phyloP scores from a whole-genome alignment of 2,888 invertebrate species.

The Odontothrips loti region DNA sequence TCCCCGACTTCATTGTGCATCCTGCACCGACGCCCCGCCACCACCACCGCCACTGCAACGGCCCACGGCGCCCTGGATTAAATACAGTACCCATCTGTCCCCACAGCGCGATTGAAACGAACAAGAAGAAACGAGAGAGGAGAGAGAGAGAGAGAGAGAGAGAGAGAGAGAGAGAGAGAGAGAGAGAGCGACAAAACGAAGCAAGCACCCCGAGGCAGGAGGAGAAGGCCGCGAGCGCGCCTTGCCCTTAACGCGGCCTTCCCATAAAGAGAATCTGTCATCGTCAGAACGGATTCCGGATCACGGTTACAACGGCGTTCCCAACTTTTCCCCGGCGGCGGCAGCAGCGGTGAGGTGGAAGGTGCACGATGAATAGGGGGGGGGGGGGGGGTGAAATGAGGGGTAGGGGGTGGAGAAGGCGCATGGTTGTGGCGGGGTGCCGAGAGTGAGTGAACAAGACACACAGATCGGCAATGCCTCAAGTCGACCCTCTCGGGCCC shows the following conservation, averaged over 20 bases:
- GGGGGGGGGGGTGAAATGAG: not conserved
- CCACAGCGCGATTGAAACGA: too few species aligned
- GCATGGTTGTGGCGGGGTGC: not conserved
- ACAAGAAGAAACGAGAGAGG: too few species aligned
- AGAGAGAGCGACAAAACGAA: not conserved
- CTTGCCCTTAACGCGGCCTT: too few species aligned
- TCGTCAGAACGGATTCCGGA: not conserved
- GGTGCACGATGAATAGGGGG: not conserved
- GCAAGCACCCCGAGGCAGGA: not conserved
- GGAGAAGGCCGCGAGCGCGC: too few species aligned
- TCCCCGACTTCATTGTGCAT: too few species aligned
- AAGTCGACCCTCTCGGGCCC: not conserved
- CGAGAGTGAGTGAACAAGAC: conserved; percentile 13
- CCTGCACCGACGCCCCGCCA: too few species aligned
- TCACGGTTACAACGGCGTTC: not conserved
- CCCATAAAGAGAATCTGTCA: not conserved
- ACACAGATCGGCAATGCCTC: conserved; percentile 14
- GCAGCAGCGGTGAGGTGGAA: too few species aligned
- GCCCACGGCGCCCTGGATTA: too few species aligned
- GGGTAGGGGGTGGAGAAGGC: not conserved
- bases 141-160: not conserved
- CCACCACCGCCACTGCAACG: too few species aligned
- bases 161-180: not conserved
- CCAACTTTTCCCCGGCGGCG: not conserved
- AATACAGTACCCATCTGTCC: too few species aligned